Evolutionary conservation across 2,797 vertebrate species (phyloP), one percentile per base, ranked within the genome.

Genomic region (Corythornis leucogaster): DNA sequence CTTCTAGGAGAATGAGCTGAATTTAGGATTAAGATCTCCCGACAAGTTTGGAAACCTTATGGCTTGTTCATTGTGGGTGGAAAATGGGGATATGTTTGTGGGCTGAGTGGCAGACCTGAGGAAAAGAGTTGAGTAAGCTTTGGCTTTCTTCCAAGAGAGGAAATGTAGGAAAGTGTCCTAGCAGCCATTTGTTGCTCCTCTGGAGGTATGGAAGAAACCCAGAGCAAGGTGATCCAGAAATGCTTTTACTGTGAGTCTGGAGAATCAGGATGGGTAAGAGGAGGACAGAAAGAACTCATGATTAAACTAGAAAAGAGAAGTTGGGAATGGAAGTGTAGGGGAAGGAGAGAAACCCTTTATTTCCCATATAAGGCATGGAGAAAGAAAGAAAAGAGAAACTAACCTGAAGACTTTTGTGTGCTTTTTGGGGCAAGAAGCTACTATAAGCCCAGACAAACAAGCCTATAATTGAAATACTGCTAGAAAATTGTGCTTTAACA

Each of bases 21-120:
- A 81, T 94, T 87, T 90, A 79, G 79, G 76, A 71, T 89, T 95
- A 79, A 92, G 59, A 79, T 92, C 84, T 90, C 38, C 48, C 85
- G 73, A 80, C 79, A 59, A 91, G 87, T 96, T 96, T 93, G 94
- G 81, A 94, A 94, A 69, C 63, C 51, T 80, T 88, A 25, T 3
- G 10, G 75, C 51, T 85, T 80, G 54, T 89, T 90, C 51, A 55
- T 46, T 88, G 90, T 93, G 93, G 73, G 85, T 73, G 66, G 91
- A 89, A 91, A 77, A 87, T 59, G 55, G 90, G 92, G 88, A 71
- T 90, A 45, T n/a, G 86, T 89, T 83, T 82, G 78, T 93, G 84
- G 84, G 90, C 84, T 92, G 84, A 95, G 62, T 46, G 79, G 79
- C 86, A 89, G 93, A 94, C 76, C 88, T 67, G 48, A 83, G 84